phyloP scores from a whole-genome alignment of 2,113 vertebrate species.

The Oryctolagus cuniculus region mOryCun1.1 NC_091435.1:88744501-88745000 shows the following conservation, averaged over 20 bases:
- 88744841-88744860: too few relatives aligned
- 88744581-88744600: not conserved
- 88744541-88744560: not conserved
- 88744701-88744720: constrained; percentile 54
- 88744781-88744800: too few relatives aligned
- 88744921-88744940: too few relatives aligned
- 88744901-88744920: too few relatives aligned
- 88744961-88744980: too few relatives aligned
- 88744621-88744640: not conserved
- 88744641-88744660: constrained; percentile 7
- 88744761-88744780: too few relatives aligned
- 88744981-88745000: too few relatives aligned
- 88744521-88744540: constrained; percentile 53
- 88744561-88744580: constrained; percentile 35
- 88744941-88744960: too few relatives aligned
- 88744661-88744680: not conserved
- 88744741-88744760: not conserved
- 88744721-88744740: not conserved
- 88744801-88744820: too few relatives aligned
- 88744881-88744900: too few relatives aligned
- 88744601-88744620: constrained; percentile 22
- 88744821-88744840: too few relatives aligned
- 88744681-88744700: not conserved
- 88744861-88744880: too few relatives aligned
- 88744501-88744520: constrained; percentile 38